Evolutionary conservation across 2,797 vertebrate species (phyloP).

Genomic region (Aulostomus chinensis): DNA sequence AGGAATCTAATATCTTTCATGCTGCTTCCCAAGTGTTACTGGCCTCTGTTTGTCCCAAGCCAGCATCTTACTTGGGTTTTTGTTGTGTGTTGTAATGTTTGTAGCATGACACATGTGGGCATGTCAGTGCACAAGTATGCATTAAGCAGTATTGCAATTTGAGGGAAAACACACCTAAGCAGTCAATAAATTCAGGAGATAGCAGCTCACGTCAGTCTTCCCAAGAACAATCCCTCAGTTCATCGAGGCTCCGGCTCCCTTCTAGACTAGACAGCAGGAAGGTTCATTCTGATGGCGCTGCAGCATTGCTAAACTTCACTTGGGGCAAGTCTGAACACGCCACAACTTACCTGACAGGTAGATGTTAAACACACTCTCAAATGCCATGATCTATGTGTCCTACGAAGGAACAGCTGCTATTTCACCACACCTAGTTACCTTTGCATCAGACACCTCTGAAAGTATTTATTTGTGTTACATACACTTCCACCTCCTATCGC

Average conservation of each 20-base stretch:
- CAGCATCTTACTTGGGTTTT: constrained; percentile 5
- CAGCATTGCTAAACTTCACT: constrained; percentile 12
- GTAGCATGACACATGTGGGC: not conserved
- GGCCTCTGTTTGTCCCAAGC: constrained; percentile 3
- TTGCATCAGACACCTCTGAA: too few species aligned
- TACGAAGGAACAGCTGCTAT: too few species aligned
- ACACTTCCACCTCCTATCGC: too few species aligned
- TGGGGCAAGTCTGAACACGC: constrained; percentile 52
- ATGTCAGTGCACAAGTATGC: not conserved
- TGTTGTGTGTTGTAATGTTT: constrained; percentile 23
- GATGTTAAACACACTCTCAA: not conserved
- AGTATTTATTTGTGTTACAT: too few species aligned
- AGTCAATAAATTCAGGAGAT: too few species aligned
- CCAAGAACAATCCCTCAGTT: not conserved
- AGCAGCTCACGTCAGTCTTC: not conserved
- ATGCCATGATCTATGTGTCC: not conserved
- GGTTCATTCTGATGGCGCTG: constrained; percentile 1
- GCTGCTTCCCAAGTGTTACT: constrained; percentile 3
- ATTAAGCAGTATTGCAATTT: not conserved
- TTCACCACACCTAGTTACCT: too few species aligned
- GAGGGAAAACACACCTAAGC: too few species aligned
- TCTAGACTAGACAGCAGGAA: constrained; percentile 1
- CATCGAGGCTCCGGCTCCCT: too few species aligned
- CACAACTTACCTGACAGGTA: constrained; percentile 4
- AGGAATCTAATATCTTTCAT: not conserved